Percentiles rank a stretch among this genome's conserved stretches.
Conservation (phyloP, 2,888 invertebrate species). For the Lycia hirtaria region DNA sequence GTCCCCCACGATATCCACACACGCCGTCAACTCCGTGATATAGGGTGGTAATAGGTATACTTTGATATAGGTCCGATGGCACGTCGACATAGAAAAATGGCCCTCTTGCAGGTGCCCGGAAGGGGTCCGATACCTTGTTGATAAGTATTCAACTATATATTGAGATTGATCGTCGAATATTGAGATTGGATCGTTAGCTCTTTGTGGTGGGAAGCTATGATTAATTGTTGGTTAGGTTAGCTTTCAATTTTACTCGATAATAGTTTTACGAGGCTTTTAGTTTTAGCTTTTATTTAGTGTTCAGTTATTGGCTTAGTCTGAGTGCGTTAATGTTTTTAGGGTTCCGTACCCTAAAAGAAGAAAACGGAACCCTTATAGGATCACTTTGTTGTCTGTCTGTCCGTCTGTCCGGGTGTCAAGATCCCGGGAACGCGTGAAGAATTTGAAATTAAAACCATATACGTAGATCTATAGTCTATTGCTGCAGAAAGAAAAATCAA, state of each 20-base stretch:
- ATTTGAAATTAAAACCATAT: too few relatives aligned
- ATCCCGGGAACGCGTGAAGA: too few relatives aligned
- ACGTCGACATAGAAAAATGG: slow-evolving; percentile 41
- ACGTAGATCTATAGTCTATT: too few relatives aligned
- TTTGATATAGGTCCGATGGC: slow-evolving; percentile 29
- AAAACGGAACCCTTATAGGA: too few relatives aligned
- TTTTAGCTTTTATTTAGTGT: too few relatives aligned
- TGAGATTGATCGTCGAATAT: slow-evolving; percentile 27
- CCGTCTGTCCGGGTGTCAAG: too few relatives aligned
- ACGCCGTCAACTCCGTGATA: slow-evolving; percentile 12
- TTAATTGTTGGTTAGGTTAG: background rate
- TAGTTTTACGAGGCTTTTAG: too few relatives aligned
- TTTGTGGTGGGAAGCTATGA: background rate
- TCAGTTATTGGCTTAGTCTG: too few relatives aligned
- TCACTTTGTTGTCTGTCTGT: too few relatives aligned
- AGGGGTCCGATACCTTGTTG: slow-evolving; percentile 28
- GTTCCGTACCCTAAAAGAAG: too few relatives aligned
- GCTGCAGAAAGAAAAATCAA: too few relatives aligned
- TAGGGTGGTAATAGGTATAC: slow-evolving; percentile 3
- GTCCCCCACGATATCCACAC: background rate
- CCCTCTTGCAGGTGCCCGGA: slow-evolving; percentile 36
- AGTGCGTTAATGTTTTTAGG: too few relatives aligned
- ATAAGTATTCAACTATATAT: slow-evolving; percentile 32
- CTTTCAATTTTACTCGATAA: background rate
- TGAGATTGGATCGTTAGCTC: slow-evolving; percentile 13